phyloP scores from a whole-genome alignment of 2,797 vertebrate species.

The Poeciliopsis gracilis region DNA sequence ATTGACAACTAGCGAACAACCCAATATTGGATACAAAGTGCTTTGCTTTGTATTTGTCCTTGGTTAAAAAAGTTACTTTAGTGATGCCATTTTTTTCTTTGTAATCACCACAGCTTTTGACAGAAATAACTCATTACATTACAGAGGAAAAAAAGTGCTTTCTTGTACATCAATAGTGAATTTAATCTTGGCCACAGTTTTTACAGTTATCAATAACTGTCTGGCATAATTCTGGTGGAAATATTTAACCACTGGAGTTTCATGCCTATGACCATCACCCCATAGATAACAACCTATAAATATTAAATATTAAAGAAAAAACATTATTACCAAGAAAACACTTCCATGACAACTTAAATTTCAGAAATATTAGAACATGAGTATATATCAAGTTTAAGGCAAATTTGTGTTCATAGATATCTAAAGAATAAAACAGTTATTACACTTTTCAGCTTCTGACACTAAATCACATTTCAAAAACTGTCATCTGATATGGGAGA shows the following conservation, averaged over 20 bases:
- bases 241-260: not conserved
- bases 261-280: too few species aligned
- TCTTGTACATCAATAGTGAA: not conserved
- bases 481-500: too few species aligned
- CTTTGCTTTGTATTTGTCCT: not conserved
- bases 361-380: too few species aligned
- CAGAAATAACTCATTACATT: not conserved
- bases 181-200: not conserved
- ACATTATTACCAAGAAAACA: too few species aligned
- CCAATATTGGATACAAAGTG: not conserved
- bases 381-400: too few species aligned
- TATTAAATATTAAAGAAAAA: too few species aligned
- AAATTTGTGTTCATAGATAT: too few species aligned
- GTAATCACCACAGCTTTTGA: not conserved
- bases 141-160: not conserved
- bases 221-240: not conserved
- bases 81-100: not conserved
- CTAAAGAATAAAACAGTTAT: too few species aligned
- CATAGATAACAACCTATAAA: too few species aligned
- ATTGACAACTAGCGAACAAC: not conserved
- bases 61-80: not conserved
- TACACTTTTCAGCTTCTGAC: too few species aligned
- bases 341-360: too few species aligned
- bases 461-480: too few species aligned
- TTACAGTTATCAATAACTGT: not conserved